Base-by-base conservation (phyloP, 1,140 invertebrate genomes). In the Drosophila kikkawai region DNA sequence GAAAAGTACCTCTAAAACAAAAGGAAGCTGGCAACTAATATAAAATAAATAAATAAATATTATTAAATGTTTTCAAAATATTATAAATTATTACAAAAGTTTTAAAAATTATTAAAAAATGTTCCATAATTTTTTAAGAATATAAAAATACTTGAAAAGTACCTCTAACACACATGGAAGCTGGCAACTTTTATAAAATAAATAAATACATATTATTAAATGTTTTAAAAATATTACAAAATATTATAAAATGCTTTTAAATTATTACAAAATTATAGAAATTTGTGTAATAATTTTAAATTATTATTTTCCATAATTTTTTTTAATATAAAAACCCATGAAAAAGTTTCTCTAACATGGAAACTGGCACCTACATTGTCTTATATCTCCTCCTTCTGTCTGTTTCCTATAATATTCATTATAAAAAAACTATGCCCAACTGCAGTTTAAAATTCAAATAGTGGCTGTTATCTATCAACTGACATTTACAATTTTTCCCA, bases 381-480 rank as follows among this genome's bases (percentile, higher is more conserved):
- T 42, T 17, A 17, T 19, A 44, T 44, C 42, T 17, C 9, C 4
- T 17, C 26, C 48, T 32, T 6, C 9, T 32, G 26, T 9, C 26
- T 12, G 8, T 37, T 37, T 37, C 17, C 51, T 3, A 8, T 37
- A 15, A 22, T 15, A 3, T 6, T 0, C 17, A 1, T 1, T 0
- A 22, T 22, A 56, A 56, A 56, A 56, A 56, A 56, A 41, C 36
- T 22, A 6, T n/a, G 3, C 19, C 11, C 15, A 57, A 57, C 19
- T 57, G 19, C 13, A 41, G 19, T 29, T 37, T 34, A 34, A 22
- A 55, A 26, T 34, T 37, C n/a, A 58, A 41, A 60, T 42, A 41
- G 55, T 41, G 13, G 7, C 22, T 32, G 7, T 15, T 60, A 34
- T 29, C 36, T 47, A 32, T 29, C 26, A 48, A 32, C 26, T 50